Evolutionary conservation across 2,113 vertebrate species (phyloP).

Genomic region (chimpanzee (Pan troglodytes)): NHGRI_mPanTro3-v2.1_pri NC_086015.1:18341501-18342000

Average conservation of each 20-base stretch:
- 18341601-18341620: not conserved
- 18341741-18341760: not conserved
- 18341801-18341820: not conserved
- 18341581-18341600: not conserved
- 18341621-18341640: not conserved
- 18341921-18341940: accelerated
- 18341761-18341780: not conserved
- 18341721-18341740: not conserved
- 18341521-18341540: not conserved
- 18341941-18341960: accelerated
- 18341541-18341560: not conserved
- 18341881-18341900: not conserved
- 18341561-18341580: not conserved
- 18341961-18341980: not conserved
- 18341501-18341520: not conserved
- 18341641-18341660: not conserved
- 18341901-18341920: too few species aligned
- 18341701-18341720: not conserved
- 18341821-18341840: not conserved
- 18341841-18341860: not conserved
- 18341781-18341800: not conserved
- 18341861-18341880: not conserved
- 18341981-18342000: not conserved
- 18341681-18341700: not conserved
- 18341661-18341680: not conserved